phyloP scores from a whole-genome alignment of 2,113 vertebrate species.

The Dipodomys ordii region DNA sequence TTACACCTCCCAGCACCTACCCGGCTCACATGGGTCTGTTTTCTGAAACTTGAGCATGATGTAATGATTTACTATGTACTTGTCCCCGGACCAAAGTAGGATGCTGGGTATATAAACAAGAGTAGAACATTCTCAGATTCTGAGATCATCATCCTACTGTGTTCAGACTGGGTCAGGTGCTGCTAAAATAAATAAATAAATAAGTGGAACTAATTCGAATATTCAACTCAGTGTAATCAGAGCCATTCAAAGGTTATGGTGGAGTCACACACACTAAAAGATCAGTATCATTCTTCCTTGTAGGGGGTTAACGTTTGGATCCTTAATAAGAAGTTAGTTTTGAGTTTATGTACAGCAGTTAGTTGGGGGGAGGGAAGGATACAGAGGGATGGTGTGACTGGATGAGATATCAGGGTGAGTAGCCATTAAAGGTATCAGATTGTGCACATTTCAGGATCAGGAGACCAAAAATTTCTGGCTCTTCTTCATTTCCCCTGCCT shows the following conservation, averaged over 20 bases:
- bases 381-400: neutral
- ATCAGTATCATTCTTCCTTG: neutral
- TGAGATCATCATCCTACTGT: slow-evolving; percentile 20
- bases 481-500: neutral
- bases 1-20: neutral
- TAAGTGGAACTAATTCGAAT: no score
- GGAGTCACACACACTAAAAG: neutral
- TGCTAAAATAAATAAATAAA: neutral
- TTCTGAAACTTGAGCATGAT: neutral
- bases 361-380: neutral
- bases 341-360: neutral
- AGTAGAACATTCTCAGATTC: slow-evolving; percentile 38
- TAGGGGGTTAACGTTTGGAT: neutral
- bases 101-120: neutral
- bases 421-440: neutral
- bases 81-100: neutral
- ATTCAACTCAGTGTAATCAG: neutral
- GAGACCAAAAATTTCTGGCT: neutral
- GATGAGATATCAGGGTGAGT: no score
- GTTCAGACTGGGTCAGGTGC: neutral
- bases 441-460: no score
- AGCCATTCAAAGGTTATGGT: neutral
- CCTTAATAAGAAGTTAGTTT: neutral
- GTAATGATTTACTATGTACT: neutral
- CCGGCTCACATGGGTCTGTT: neutral